Evolutionary conservation across 2,888 invertebrate species (phyloP).

Genomic region (Cylindroiulus punctatus): DNA sequence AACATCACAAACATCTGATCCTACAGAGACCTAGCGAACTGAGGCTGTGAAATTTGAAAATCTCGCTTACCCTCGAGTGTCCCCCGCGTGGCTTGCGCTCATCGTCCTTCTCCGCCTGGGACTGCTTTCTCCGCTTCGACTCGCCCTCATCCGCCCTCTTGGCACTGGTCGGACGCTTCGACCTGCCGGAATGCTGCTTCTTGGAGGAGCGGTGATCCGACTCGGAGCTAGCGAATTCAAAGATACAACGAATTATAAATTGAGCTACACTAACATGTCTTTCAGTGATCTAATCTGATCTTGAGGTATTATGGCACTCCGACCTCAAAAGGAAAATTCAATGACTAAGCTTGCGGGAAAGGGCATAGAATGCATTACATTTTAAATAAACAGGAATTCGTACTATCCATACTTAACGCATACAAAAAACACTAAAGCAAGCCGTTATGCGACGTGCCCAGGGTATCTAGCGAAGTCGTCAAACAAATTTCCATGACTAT

Average conservation of each 20-base stretch:
- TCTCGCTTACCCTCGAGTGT: neutral
- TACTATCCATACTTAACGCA: too few species aligned
- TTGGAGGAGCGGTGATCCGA: constrained; percentile 27
- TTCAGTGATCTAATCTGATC: neutral
- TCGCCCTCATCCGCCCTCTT: constrained; percentile 8
- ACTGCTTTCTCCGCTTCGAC: constrained; percentile 15
- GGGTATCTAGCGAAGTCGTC: too few species aligned
- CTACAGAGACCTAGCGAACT: neutral
- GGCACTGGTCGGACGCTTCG: neutral
- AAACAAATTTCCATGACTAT: neutral
- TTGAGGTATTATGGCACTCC: neutral
- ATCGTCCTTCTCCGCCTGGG: neutral
- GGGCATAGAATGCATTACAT: constrained; percentile 43
- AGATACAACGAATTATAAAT: neutral
- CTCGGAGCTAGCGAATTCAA: neutral
- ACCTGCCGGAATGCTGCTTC: neutral
- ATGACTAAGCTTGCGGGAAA: constrained; percentile 30
- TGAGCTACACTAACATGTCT: too few species aligned
- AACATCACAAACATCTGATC: neutral
- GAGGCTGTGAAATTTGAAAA: neutral
- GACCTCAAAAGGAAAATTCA: constrained; percentile 47
- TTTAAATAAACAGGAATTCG: too few species aligned
- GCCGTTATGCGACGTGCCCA: too few species aligned
- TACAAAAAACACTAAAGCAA: too few species aligned
- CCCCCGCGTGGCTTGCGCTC: neutral